These are phyloP conservation scores for Scaptomyza hsui DNA, from an alignment of 1,140 invertebrate species.

Conservation along the genomic window DNA sequence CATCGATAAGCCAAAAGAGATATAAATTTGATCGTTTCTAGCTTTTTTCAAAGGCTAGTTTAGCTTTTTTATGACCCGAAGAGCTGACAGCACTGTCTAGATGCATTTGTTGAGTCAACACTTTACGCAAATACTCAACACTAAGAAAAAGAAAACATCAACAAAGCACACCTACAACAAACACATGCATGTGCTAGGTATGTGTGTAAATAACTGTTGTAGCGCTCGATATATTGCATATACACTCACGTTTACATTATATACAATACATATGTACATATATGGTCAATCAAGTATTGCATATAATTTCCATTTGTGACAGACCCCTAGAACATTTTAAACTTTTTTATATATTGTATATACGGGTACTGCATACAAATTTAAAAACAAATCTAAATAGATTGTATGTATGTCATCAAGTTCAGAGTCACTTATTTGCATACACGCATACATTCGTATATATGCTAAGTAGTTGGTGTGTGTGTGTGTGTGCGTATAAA, in stretches of 20 bases:
- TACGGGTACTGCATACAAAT: neutral
- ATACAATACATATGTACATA: conserved; percentile 27
- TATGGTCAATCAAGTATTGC: neutral
- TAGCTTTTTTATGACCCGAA: too few species aligned
- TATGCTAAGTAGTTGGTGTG: too few species aligned
- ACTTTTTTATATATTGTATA: conserved; percentile 11
- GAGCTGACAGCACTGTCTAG: too few species aligned
- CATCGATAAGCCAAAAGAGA: too few species aligned
- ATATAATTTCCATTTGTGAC: conserved; percentile 1
- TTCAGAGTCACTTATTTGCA: conserved; percentile 22
- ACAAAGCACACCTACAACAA: neutral
- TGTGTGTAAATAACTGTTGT: conserved; percentile 25
- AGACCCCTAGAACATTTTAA: conserved; percentile 11
- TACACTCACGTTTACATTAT: neutral
- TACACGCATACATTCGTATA: neutral
- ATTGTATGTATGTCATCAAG: conserved; percentile 11
- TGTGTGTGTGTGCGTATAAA: conserved; percentile 1
- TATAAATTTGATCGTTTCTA: too few species aligned
- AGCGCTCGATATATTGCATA: neutral
- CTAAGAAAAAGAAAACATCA: neutral
- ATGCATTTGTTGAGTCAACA: conserved; percentile 4
- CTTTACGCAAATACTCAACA: neutral
- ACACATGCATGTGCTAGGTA: neutral
- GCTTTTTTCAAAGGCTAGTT: too few species aligned
- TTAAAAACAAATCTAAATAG: conserved; percentile 1